Evolutionary conservation across 1,140 invertebrate genomes (phyloP).

Genomic region (Ericerus pela): DNA sequence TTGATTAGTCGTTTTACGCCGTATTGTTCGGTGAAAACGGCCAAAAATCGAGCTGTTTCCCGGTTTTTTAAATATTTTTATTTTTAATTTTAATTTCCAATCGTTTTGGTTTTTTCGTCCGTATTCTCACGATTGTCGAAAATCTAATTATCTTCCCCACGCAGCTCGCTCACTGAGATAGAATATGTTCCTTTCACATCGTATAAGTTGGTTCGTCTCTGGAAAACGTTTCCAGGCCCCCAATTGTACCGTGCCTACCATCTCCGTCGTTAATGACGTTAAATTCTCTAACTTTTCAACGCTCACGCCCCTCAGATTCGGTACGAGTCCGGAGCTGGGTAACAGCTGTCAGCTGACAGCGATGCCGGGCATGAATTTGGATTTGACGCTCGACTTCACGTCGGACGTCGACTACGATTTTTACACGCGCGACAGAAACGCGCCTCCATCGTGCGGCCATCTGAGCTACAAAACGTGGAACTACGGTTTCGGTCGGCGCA

Average conservation of each 20-base stretch:
- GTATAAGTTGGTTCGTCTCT: too few relatives aligned
- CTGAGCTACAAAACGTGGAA: neutral
- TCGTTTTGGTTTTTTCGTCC: too few relatives aligned
- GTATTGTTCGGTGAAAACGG: too few relatives aligned
- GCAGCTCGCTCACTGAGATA: too few relatives aligned
- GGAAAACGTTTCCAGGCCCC: too few relatives aligned
- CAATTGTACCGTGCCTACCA: neutral
- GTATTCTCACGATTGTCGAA: too few relatives aligned
- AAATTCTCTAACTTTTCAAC: constrained; percentile 3
- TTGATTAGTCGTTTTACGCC: too few relatives aligned
- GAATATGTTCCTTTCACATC: too few relatives aligned
- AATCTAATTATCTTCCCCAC: too few relatives aligned
- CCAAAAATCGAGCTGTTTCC: too few relatives aligned
- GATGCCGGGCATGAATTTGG: constrained; percentile 45
- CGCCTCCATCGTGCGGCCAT: constrained; percentile 20
- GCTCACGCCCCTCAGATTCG: constrained; percentile 24
- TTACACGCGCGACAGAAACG: constrained; percentile 44
- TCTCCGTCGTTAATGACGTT: neutral
- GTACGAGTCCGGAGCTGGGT: constrained; percentile 32
- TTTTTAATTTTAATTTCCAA: too few relatives aligned
- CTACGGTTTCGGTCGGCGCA: constrained; percentile 5
- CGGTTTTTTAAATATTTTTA: too few relatives aligned
- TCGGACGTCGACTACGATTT: constrained; percentile 58
- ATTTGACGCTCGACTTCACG: constrained; percentile 42
- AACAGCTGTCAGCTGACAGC: constrained; percentile 54